Conservation (phyloP, 2,113 vertebrate species). For the Lagopus leucura region DNA sequence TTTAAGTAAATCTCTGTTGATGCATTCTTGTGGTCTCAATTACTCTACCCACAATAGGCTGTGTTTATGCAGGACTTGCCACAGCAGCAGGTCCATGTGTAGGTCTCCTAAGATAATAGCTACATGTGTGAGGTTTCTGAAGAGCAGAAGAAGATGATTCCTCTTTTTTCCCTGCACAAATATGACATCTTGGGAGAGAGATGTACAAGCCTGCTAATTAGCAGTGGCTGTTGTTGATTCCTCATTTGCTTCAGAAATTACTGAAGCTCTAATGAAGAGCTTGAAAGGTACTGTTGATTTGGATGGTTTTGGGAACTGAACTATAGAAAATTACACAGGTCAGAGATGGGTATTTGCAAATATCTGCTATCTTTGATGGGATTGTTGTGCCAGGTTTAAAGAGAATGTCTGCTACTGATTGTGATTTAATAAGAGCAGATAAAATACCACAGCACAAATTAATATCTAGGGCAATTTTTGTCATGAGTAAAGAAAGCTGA, state of each 20-base stretch:
- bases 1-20: background rate
- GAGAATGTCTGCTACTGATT: background rate
- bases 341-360: background rate
- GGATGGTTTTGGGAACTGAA: background rate
- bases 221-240: background rate
- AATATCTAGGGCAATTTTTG: background rate
- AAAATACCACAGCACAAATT: constrained; percentile 15
- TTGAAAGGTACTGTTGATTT: background rate
- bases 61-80: background rate
- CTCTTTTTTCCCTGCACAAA: background rate
- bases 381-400: background rate
- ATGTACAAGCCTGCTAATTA: background rate
- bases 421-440: background rate
- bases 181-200: background rate
- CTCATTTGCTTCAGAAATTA: constrained; percentile 17
- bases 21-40: background rate
- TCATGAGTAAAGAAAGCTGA: background rate
- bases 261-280: background rate
- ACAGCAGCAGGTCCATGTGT: background rate
- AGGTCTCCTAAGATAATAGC: background rate
- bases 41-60: background rate
- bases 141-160: background rate
- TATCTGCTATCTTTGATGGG: background rate
- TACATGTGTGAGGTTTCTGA: background rate
- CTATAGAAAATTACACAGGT: background rate